A percentile compares a stretch with the other conserved stretches of the same genome.
phyloP scores from a whole-genome alignment of 2,797 vertebrate genomes.

The Emydoidea blandingii region DNA sequence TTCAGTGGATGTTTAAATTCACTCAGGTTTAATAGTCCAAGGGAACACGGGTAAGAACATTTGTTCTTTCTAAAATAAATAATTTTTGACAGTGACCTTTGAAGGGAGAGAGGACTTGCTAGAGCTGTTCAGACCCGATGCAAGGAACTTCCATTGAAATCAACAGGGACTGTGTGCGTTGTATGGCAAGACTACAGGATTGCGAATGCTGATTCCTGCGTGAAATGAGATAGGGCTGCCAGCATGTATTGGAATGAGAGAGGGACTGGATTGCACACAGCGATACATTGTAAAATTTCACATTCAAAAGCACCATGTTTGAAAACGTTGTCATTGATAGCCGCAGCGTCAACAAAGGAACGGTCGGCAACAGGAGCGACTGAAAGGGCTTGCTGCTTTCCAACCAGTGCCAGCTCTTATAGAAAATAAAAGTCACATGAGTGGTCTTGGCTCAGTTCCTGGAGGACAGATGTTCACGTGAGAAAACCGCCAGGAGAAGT shows the following conservation, averaged over 20 bases:
- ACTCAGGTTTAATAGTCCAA: not conserved
- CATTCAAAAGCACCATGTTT: not conserved
- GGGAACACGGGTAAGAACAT: not conserved
- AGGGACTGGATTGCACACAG: not conserved
- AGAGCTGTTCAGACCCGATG: not conserved
- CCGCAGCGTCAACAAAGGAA: not conserved
- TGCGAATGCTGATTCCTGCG: not conserved
- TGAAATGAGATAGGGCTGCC: not conserved
- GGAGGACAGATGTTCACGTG: conserved; percentile 23
- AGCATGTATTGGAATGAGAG: conserved; percentile 45
- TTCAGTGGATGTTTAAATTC: not conserved
- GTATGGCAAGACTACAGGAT: not conserved
- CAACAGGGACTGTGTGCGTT: not conserved
- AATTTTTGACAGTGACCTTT: not conserved
- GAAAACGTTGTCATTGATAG: conserved; percentile 38
- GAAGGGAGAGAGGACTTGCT: not conserved
- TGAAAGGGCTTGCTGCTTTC: conserved; percentile 27
- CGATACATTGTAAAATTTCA: conserved; percentile 16
- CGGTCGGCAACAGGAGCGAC: not conserved
- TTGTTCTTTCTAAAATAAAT: not conserved
- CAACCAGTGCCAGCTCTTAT: not conserved
- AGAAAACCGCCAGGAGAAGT: not conserved
- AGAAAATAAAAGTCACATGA: not conserved
- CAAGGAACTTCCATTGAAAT: not conserved
- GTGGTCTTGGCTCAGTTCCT: conserved; percentile 15